phyloP scores from a whole-genome alignment of 1,140 invertebrate species.

The Drosophila pandora region DNA sequence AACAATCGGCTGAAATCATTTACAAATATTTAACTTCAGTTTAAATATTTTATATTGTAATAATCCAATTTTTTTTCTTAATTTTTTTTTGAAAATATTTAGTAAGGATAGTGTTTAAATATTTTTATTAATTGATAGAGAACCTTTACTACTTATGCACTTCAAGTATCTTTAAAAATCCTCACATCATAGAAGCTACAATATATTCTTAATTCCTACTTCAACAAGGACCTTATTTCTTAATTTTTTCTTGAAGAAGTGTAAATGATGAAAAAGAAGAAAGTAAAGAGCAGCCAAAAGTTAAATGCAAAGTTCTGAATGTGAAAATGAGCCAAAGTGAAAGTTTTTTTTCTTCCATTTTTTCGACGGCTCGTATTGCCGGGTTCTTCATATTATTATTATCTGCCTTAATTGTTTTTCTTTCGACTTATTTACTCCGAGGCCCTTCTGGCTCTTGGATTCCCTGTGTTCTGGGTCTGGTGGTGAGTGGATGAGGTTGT shows the following conservation, averaged over 20 bases:
- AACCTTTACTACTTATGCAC: no score
- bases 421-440: constrained; percentile 70
- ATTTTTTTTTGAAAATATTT: no score
- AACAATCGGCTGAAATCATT: constrained; percentile 32
- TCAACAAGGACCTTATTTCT: neutral
- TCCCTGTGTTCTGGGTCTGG: constrained; percentile 8
- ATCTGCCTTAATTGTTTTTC: constrained; percentile 81
- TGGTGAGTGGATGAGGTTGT: neutral
- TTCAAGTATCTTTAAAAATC: no score
- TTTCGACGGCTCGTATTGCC: constrained; percentile 37
- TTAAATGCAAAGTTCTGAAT: constrained; percentile 80
- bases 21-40: constrained; percentile 6
- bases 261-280: constrained; percentile 55
- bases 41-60: neutral
- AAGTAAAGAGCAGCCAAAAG: constrained; percentile 46
- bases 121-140: no score
- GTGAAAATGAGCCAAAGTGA: constrained; percentile 77
- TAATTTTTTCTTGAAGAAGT: constrained; percentile 7
- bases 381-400: constrained; percentile 74
- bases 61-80: no score
- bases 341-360: constrained; percentile 57
- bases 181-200: no score
- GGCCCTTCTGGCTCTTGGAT: constrained; percentile 23
- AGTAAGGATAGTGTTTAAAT: no score
- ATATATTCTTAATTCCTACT: neutral